A percentile compares a stretch with the other conserved stretches of the same genome.
Evolutionary conservation across 2,888 invertebrate species (phyloP).

Genomic region (Epiblema foenella): DNA sequence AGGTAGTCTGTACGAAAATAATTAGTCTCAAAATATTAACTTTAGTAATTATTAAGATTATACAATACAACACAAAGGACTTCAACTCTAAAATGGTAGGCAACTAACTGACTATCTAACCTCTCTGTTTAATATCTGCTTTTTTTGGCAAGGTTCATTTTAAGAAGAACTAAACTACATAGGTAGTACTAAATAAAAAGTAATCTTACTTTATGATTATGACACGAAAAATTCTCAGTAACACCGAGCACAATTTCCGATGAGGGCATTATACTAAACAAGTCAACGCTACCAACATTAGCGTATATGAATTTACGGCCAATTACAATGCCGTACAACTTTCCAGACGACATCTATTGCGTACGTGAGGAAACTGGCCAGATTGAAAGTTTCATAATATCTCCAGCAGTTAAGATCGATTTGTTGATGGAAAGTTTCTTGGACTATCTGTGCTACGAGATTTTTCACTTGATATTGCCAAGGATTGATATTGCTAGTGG

Average conservation of each 20-base stretch:
- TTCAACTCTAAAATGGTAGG: no score
- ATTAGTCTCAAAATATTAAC: no score
- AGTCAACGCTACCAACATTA: constrained; percentile 24
- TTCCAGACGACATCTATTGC: constrained; percentile 47
- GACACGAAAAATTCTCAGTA: background rate
- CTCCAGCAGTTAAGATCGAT: constrained; percentile 32
- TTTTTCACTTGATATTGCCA: constrained; percentile 13
- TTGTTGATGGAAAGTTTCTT: constrained; percentile 22
- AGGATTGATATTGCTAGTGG: background rate
- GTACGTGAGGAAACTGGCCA: constrained; percentile 38
- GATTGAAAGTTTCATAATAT: constrained; percentile 32
- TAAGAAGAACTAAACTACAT: background rate
- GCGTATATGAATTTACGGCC: constrained; percentile 44
- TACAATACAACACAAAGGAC: no score
- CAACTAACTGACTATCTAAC: no score
- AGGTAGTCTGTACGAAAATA: no score
- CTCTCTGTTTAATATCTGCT: no score
- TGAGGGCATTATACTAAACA: constrained; percentile 18
- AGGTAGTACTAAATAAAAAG: background rate
- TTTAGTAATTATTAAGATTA: no score
- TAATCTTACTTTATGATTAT: background rate
- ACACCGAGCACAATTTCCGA: constrained; percentile 9
- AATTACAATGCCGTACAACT: constrained; percentile 44
- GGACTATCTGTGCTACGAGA: constrained; percentile 23
- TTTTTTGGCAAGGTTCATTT: no score